Base-by-base conservation (phyloP, 2,113 vertebrate genomes). In the Centrocercus urophasianus region DNA sequence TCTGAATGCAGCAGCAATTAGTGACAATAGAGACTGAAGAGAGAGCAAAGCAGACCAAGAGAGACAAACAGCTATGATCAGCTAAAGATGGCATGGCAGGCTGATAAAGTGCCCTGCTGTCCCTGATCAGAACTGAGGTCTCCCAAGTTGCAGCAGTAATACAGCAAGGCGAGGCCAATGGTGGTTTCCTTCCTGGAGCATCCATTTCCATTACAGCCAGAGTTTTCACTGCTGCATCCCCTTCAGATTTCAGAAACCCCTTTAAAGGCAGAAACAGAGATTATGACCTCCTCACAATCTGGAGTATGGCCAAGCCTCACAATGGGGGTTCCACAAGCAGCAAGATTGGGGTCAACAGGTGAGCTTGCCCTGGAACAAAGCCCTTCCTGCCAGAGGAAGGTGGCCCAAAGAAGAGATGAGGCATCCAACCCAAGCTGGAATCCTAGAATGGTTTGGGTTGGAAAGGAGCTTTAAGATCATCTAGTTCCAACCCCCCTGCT, bases 81-180 rank as follows among this genome's bases (percentile, higher is more conserved):
- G 86, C 7, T 2, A 50, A 63, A n/a, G 3, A 32, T 0, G 1
- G 28, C 48, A 42, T 0, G 47, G 28, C 36, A 16, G 18, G 40
- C 56, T 57, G 69, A 30, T 13, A 22, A 40, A n/a, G 10, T 1
- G 7, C 13, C 7, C 27, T 6, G 32, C 34, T 7, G 9, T 19
- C 32, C 38, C 15, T n/a, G 13, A 47, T 45, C 63, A 32, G 69
- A 34, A 24, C 27, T 32, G 3, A 6, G 54, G 27, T 18, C 27
- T 32, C 40, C 10, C 7, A 43, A 6, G 36, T 32, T 9, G 15
- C 32, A n/a, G 57, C 57, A 11, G 40, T 56, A 47, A 20, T 25
- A 9, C 4, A n/a, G 50, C 13, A 60, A 34, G 25, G 50, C 48
- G n/a, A n/a, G 47, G 60, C 17, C 8, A 1, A 32, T 36, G 8